Percentiles rank a stretch among this genome's conserved stretches.
Evolutionary conservation across 1,140 invertebrate species (phyloP).

Genomic region (Nephotettix cincticeps): DNA sequence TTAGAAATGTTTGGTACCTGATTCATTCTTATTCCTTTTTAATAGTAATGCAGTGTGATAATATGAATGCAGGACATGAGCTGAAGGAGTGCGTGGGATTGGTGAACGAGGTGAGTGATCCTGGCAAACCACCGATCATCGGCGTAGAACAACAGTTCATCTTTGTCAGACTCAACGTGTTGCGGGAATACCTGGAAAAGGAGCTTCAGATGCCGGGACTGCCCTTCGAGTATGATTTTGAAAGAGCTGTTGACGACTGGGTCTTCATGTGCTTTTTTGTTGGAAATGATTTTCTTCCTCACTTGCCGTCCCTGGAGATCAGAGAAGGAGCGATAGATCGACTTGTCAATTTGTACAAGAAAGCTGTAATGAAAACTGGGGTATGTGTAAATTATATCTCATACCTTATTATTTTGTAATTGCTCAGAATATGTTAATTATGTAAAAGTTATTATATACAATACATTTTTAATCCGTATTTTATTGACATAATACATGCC

Average conservation of each 20-base stretch:
- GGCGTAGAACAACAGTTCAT: constrained; percentile 78
- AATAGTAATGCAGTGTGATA: too few relatives aligned
- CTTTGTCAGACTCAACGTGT: constrained; percentile 87
- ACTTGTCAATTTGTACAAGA: constrained; percentile 92
- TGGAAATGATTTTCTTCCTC: constrained; percentile 98
- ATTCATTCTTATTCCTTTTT: too few relatives aligned
- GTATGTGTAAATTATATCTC: too few relatives aligned
- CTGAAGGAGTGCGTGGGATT: constrained; percentile 90
- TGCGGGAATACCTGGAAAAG: constrained; percentile 92
- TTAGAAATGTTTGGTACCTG: too few relatives aligned
- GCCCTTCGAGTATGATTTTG: constrained; percentile 88
- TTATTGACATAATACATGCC: too few relatives aligned
- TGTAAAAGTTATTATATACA: too few relatives aligned
- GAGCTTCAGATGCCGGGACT: constrained; percentile 92
- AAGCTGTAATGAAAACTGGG: constrained; percentile 89
- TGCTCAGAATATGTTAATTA: too few relatives aligned
- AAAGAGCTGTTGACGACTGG: constrained; percentile 96
- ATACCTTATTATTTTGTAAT: too few relatives aligned
- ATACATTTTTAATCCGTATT: too few relatives aligned
- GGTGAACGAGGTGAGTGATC: constrained; percentile 38
- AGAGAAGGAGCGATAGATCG: constrained; percentile 97
- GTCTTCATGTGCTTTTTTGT: constrained; percentile 99
- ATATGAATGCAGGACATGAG: constrained; percentile 71
- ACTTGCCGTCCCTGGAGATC: constrained; percentile 97
- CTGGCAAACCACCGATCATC: constrained; percentile 37